Evolutionary conservation across 2,888 invertebrate species (phyloP), one percentile per base, ranked within the genome.

Genomic region (Orthosia incerta): DNA sequence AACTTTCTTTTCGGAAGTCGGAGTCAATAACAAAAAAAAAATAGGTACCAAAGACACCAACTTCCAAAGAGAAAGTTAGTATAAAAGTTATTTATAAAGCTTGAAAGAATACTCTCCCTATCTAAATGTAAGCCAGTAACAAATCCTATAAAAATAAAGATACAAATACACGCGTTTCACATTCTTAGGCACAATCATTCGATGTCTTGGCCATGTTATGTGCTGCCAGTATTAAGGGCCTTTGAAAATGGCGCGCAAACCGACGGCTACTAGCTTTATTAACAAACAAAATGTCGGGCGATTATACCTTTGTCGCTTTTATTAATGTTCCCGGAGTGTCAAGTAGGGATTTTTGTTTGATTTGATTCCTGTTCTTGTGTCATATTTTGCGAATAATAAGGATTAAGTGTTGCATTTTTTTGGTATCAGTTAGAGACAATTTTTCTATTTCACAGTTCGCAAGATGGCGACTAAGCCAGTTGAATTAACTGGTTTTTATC

Each of bases 181-280:
- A 88, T 89, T 89, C 90, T 88, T 81, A 82, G 89, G 88, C 90
- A 86, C 88, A 89, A 91, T 90, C 93, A 93, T 93, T 95, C 86
- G 88, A 93, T 91, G 93, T 94, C 94, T 91, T 91, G 89, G 89
- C 89, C 93, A 91, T 89, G 93, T 93, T 94, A 94, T 90, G 86
- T 93, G 93, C 86, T 93, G 91, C 91, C 91, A 95, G 91, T 93
- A 93, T 94, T 79, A 87, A 96, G 95, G 78, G 90, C 91, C 84
- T 95, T 95, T 87, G 88, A 93, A 91, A 92, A 88, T 91, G 91
- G 91, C 93, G 93, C 91, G 92, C 85, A 91, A 93, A 92, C 89
- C 91, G 93, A 93, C 93, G 91, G 90, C 81, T 85, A 80, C 76
- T 71, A 82, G 77, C 82, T 87, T 83, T 83, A 81, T 74, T 85